Base-by-base conservation (phyloP, 1,140 invertebrate genomes). In the Centruroides vittatus region DNA sequence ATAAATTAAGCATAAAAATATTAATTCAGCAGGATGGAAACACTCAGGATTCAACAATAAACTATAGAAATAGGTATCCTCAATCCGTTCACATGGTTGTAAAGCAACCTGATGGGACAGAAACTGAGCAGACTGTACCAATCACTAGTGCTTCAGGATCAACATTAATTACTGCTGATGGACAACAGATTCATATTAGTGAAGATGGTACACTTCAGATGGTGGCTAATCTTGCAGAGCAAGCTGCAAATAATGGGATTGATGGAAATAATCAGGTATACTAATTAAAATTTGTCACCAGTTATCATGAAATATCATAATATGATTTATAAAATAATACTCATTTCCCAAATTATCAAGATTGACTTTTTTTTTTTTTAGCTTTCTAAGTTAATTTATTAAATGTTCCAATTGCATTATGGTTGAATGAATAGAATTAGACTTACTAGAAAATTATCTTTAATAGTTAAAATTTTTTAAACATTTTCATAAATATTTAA, bases 261-360 rank as follows among this genome's bases (percentile, higher is more conserved):
- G 64, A 67, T 65, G 54, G 65, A 46, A 65, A 67, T 55, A 69
- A 66, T 59, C 70, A 68, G 61, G 78, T 74, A 74, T 78, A 62
- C 73, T 79, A 35, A 13, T 51, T 7, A 34, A 51, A 51, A 51
- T 13, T 8, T 51, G 48, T 10, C 48, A 10, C 1, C 9, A 49
- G 48, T 55, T 35, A 49, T 10, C n/a, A 49, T 49, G n/a, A 49
- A 10, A n/a, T 49, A 49, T 49, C n/a, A 49, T 49, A 48, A 2
- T 49, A n/a, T 49, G 23, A 23, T 23, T 23, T 23, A 23, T 23
- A 23, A 23, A 23, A 23, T 23, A 23, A 23, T 2, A 23, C 23
- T 23, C 23, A 23, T 23, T 23, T 23, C 23, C 2, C 23, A 23
- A 23, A 23, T 23, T 23, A 23, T 23, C 23, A 23, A 23, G 23